phyloP scores from a whole-genome alignment of 2,888 invertebrate species.

The Drosophila trichaetosa region DNA sequence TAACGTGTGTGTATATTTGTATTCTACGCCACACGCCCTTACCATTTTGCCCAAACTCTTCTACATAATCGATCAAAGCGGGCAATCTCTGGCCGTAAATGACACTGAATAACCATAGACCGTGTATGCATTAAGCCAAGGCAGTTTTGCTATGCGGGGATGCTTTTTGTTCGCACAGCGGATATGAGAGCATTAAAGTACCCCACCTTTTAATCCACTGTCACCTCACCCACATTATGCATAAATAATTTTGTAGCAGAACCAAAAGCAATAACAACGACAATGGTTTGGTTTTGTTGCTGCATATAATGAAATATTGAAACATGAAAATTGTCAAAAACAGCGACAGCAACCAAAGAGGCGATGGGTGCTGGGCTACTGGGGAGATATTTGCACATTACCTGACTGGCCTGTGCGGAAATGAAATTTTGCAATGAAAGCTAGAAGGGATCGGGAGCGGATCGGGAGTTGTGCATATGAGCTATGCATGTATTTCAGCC shows the following conservation, averaged over 20 bases:
- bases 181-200: constrained; percentile 41
- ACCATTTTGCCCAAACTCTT: constrained; percentile 15
- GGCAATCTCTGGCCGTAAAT: constrained; percentile 43
- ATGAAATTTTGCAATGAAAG: constrained; percentile 76
- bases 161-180: constrained; percentile 21
- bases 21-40: background rate
- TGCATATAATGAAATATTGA: constrained; percentile 76
- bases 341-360: constrained; percentile 50
- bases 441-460: background rate
- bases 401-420: constrained; percentile 69
- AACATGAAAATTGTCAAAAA: constrained; percentile 80
- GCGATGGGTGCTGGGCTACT: background rate
- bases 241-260: constrained; percentile 70
- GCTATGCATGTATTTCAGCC: constrained; percentile 32
- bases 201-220: constrained; percentile 25
- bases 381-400: constrained; percentile 54
- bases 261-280: constrained; percentile 39
- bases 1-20: background rate
- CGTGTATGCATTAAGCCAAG: constrained; percentile 3
- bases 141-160: background rate
- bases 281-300: constrained; percentile 49
- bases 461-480: constrained; percentile 30
- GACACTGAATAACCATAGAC: constrained; percentile 30
- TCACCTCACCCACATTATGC: constrained; percentile 64
- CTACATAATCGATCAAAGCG: constrained; percentile 67